Percentiles rank a stretch among this genome's conserved stretches.
These are phyloP conservation scores for Atta cephalotes DNA, from an alignment of 1,140 invertebrate species.

Conservation along the genomic window DNA sequence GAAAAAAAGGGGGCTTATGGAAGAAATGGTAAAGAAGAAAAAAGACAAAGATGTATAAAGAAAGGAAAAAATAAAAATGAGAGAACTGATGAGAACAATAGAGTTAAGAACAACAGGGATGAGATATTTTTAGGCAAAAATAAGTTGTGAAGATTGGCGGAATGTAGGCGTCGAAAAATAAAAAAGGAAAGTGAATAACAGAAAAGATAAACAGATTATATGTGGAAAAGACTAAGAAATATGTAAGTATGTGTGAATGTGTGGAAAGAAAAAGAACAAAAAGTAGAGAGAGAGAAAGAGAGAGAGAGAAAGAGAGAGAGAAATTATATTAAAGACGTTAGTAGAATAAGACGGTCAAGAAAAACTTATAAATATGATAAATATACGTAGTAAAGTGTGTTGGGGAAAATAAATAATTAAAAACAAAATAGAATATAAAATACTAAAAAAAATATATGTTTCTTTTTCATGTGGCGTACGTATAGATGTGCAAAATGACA, in stretches of 20 bases:
- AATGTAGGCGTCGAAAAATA: background rate
- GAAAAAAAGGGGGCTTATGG: background rate
- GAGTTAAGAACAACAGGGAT: background rate
- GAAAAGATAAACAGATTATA: background rate
- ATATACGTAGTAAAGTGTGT: background rate
- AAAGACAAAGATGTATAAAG: background rate
- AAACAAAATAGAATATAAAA: background rate
- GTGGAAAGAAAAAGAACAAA: background rate
- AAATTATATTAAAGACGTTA: background rate
- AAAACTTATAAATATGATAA: background rate
- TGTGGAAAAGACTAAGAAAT: background rate
- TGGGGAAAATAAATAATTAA: background rate
- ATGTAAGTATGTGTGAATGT: background rate
- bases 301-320: background rate
- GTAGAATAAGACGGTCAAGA: background rate
- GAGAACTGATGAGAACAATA: background rate
- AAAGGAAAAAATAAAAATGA: background rate
- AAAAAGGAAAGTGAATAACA: background rate
- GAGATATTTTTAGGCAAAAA: background rate
- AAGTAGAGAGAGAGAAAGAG: background rate
- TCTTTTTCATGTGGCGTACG: background rate
- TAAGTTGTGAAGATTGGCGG: background rate
- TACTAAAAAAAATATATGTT: background rate
- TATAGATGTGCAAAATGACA: background rate
- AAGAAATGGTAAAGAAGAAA: too few species aligned